These are phyloP conservation scores for Blastobasis adustella DNA, from an alignment of 2,888 invertebrate genomes.

Conservation along the genomic window DNA sequence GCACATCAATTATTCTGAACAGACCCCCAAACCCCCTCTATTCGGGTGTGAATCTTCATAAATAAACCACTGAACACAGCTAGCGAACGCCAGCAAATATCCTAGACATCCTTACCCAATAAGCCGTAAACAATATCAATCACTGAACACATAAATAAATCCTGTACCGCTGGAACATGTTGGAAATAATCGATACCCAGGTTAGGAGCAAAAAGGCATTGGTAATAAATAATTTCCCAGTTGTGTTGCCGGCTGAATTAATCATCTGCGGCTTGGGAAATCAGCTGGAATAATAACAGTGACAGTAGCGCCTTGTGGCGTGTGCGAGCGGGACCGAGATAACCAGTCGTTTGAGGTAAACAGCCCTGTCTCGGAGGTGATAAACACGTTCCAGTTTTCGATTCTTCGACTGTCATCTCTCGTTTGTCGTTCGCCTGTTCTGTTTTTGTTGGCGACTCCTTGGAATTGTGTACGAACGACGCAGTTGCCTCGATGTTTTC, in stretches of 20 bases:
- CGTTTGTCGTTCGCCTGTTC: background rate
- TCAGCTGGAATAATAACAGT: constrained; percentile 1
- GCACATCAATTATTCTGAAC: too few species aligned
- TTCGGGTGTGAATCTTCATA: too few species aligned
- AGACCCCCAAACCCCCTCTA: too few species aligned
- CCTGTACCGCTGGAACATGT: too few species aligned
- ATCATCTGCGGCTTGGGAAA: constrained; percentile 1
- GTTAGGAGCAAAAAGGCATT: background rate
- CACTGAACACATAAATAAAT: background rate
- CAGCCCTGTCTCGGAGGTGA: too few species aligned
- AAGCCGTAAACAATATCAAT: background rate
- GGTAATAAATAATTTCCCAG: background rate
- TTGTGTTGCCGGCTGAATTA: background rate
- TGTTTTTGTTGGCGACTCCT: too few species aligned
- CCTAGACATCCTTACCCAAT: background rate
- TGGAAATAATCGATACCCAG: background rate
- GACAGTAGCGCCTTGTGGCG: background rate
- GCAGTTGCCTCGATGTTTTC: too few species aligned
- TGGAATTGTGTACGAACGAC: too few species aligned
- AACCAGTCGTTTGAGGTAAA: too few species aligned
- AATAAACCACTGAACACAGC: too few species aligned
- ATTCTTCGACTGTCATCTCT: background rate
- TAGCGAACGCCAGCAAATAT: too few species aligned
- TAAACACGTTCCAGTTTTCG: background rate
- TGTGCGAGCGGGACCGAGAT: background rate